These are phyloP conservation scores for Gonioctena quinquepunctata DNA, from an alignment of 1,140 invertebrate species.

Conservation along the genomic window DNA sequence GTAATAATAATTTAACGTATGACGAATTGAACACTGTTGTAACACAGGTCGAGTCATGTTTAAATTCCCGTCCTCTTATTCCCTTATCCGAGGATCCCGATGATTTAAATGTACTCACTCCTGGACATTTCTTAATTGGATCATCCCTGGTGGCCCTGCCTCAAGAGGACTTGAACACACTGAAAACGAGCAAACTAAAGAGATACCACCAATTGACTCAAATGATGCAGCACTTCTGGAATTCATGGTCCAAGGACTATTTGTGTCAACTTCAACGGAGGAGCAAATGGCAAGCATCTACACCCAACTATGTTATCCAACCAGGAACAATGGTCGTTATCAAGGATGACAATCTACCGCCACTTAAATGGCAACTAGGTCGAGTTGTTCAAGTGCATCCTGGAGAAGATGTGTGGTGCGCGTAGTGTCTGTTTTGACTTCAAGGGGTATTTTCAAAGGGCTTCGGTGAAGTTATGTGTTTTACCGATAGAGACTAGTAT, in stretches of 20 bases:
- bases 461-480: conserved; percentile 17
- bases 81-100: conserved; percentile 22
- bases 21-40: conserved; percentile 30
- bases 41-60: conserved; percentile 26
- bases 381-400: conserved; percentile 46
- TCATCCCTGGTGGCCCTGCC: conserved; percentile 17
- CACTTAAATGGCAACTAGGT: conserved; percentile 42
- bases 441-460: conserved; percentile 18
- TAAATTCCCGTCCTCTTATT: conserved; percentile 26
- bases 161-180: conserved; percentile 1
- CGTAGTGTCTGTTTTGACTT: conserved; percentile 48
- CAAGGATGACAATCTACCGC: conserved; percentile 33
- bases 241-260: conserved; percentile 29
- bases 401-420: conserved; percentile 47
- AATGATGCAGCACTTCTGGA: conserved; percentile 26
- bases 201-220: neutral
- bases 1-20: conserved; percentile 16
- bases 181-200: neutral
- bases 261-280: conserved; percentile 22
- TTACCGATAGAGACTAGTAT: conserved; percentile 8
- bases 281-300: conserved; percentile 14
- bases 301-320: neutral
- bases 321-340: neutral
- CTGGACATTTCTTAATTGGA: conserved; percentile 46
- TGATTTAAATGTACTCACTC: conserved; percentile 29